These are phyloP conservation scores for Albula glossodonta DNA, from an alignment of 2,113 vertebrate species.

Conservation along the genomic window DNA sequence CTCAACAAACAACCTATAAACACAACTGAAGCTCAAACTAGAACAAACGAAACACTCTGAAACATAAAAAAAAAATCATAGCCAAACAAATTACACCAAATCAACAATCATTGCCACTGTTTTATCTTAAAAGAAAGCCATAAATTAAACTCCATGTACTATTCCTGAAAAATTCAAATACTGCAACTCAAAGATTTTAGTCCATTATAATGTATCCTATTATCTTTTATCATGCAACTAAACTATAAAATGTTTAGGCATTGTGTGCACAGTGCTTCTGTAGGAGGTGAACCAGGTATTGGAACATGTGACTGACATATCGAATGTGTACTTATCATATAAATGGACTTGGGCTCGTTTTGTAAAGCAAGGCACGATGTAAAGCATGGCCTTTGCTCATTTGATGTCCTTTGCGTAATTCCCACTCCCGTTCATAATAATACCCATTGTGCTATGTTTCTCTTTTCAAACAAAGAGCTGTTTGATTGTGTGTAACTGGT, in stretches of 20 bases:
- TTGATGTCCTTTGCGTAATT: not conserved
- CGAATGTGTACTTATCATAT: not conserved
- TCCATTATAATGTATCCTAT: not conserved
- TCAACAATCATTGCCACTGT: not conserved
- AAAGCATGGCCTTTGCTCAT: not conserved
- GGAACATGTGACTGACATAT: not conserved
- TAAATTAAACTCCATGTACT: not conserved
- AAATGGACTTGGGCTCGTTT: not conserved
- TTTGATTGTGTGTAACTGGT: conserved; percentile 14
- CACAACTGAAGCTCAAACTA: not conserved
- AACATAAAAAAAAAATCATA: not conserved
- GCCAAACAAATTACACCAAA: not conserved
- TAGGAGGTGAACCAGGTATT: too few species aligned
- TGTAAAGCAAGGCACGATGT: not conserved
- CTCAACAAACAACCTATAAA: too few species aligned
- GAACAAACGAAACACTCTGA: not conserved
- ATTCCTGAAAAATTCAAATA: not conserved
- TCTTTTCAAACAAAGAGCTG: conserved; percentile 5
- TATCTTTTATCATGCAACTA: not conserved
- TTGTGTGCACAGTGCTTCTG: not conserved
- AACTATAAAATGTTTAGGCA: not conserved
- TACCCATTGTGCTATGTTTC: not conserved
- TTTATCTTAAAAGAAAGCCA: not conserved
- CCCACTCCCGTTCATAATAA: not conserved
- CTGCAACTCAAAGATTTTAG: not conserved